Conservation (phyloP, 2,113 vertebrate genomes). For the Equus quagga region DNA sequence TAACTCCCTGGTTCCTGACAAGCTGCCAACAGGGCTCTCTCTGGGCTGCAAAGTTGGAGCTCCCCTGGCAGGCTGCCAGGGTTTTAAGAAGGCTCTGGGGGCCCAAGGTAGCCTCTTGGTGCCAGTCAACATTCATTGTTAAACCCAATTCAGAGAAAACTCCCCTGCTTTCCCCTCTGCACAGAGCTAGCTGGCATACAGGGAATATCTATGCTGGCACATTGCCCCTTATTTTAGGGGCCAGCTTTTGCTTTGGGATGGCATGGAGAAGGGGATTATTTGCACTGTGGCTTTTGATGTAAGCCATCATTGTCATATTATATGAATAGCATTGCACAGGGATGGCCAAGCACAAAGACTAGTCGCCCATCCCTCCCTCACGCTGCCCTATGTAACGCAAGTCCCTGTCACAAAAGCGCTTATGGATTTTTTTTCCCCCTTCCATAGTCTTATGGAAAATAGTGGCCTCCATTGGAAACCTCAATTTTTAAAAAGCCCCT, state of each 20-base stretch:
- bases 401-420: not conserved
- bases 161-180: not conserved
- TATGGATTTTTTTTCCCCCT: not conserved
- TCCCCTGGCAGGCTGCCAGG: constrained; percentile 76
- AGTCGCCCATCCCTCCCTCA: not conserved
- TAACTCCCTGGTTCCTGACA: constrained; percentile 76
- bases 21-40: constrained; percentile 74
- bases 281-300: constrained; percentile 68
- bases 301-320: constrained; percentile 59
- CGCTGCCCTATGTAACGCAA: not conserved
- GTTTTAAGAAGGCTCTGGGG: constrained; percentile 78
- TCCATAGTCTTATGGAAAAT: not conserved
- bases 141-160: constrained; percentile 59
- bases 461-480: not conserved
- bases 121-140: constrained; percentile 67
- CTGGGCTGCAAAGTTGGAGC: constrained; percentile 69
- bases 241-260: constrained; percentile 56
- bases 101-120: constrained; percentile 76
- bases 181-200: constrained; percentile 56
- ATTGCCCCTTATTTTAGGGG: constrained; percentile 3
- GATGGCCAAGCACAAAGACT: not conserved
- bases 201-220: constrained; percentile 20
- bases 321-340: not conserved
- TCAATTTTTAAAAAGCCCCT: not conserved
- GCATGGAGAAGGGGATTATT: constrained; percentile 75